Conservation (phyloP, 1,140 invertebrate species). For the Potamilus streckersoni region DNA sequence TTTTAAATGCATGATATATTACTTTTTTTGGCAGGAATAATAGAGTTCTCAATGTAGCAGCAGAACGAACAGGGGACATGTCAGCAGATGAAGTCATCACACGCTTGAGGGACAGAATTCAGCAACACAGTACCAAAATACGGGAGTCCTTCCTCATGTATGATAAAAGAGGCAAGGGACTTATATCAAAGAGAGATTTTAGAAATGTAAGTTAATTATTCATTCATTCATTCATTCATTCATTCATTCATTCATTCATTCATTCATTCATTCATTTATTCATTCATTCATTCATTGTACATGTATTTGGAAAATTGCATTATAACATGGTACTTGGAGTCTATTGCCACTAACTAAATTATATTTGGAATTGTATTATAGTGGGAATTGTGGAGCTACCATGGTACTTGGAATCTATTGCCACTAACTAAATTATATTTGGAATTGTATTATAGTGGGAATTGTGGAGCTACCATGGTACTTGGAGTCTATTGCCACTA, state of each 20-base stretch:
- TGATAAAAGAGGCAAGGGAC: slow-evolving; percentile 54
- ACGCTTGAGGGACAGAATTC: slow-evolving; percentile 57
- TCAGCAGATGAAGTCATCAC: slow-evolving; percentile 58
- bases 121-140: slow-evolving; percentile 50
- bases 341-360: too few relatives aligned
- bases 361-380: too few relatives aligned
- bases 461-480: too few relatives aligned
- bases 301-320: too few relatives aligned
- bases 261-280: neutral
- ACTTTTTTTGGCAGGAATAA: slow-evolving; percentile 37
- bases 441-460: too few relatives aligned
- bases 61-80: slow-evolving; percentile 50
- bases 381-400: too few relatives aligned
- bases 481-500: too few relatives aligned
- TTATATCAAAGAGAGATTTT: slow-evolving; percentile 58
- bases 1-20: neutral
- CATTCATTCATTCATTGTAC: neutral
- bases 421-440: too few relatives aligned
- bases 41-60: slow-evolving; percentile 30
- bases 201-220: slow-evolving; percentile 47
- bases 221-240: neutral
- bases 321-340: too few relatives aligned
- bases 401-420: too few relatives aligned
- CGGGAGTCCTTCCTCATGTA: slow-evolving; percentile 54
- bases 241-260: neutral